These are phyloP conservation scores for Scytalopus superciliaris DNA, from an alignment of 2,113 vertebrate species.

Conservation along the genomic window DNA sequence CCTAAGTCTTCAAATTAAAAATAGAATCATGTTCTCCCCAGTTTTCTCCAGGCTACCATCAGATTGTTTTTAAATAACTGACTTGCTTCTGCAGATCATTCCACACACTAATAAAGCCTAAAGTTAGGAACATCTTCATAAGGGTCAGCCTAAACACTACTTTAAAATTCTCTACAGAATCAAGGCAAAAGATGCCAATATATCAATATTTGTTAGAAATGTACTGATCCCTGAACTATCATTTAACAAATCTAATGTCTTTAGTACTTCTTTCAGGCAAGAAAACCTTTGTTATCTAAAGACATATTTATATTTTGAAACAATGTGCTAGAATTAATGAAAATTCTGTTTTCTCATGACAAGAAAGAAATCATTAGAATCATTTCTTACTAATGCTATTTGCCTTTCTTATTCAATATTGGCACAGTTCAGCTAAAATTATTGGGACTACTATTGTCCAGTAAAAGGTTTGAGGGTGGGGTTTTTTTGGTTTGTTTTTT, in stretches of 20 bases:
- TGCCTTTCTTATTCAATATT: background rate
- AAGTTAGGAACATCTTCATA: background rate
- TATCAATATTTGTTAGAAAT: background rate
- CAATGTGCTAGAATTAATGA: background rate
- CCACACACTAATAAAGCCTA: background rate
- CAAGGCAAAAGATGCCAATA: background rate
- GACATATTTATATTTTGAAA: background rate
- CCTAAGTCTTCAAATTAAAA: background rate
- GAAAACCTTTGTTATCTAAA: background rate
- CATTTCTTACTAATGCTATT: background rate
- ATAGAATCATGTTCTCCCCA: background rate
- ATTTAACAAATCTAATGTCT: background rate
- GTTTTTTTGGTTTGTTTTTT: background rate
- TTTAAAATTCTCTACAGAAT: background rate
- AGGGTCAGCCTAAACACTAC: background rate
- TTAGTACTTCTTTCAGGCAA: background rate
- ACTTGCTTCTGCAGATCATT: background rate
- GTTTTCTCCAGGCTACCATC: background rate
- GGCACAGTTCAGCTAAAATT: background rate
- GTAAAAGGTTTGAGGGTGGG: background rate
- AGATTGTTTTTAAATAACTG: background rate
- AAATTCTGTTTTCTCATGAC: background rate
- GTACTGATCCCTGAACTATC: background rate
- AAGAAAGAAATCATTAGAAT: background rate
- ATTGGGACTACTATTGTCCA: background rate